Conservation (phyloP, 2,113 vertebrate genomes). For the Cephalopholis sonnerati region DNA sequence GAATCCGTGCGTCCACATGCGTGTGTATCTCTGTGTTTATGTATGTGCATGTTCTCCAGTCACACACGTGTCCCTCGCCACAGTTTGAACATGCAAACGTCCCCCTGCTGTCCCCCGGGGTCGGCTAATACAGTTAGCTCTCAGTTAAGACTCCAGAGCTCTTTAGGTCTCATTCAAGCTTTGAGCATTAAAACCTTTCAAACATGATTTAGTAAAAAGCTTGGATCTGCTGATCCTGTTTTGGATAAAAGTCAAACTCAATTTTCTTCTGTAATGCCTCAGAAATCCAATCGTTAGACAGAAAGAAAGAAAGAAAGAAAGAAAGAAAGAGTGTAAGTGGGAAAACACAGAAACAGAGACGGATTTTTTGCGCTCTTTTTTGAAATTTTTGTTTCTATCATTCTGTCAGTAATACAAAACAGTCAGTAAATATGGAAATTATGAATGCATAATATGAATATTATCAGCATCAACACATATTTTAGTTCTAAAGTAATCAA, state of each 20-base stretch:
- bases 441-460: not conserved
- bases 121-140: constrained; percentile 83
- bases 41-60: not conserved
- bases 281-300: constrained; percentile 71
- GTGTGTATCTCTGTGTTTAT: constrained; percentile 15
- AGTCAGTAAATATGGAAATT: constrained; percentile 2
- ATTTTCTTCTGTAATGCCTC: constrained; percentile 81
- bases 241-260: constrained; percentile 85
- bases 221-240: constrained; percentile 80
- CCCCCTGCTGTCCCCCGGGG: constrained; percentile 74
- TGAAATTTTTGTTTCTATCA: not conserved
- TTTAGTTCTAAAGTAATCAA: not conserved
- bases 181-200: constrained; percentile 84
- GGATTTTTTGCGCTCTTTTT: not conserved
- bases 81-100: constrained; percentile 72
- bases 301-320: constrained; percentile 26
- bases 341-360: not conserved
- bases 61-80: constrained; percentile 12
- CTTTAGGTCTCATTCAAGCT: constrained; percentile 81
- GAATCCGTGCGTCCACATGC: constrained; percentile 22
- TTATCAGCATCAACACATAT: not conserved
- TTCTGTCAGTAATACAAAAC: not conserved
- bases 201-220: constrained; percentile 86
- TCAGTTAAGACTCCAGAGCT: constrained; percentile 78
- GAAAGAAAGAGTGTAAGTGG: not conserved